Percentiles rank a stretch among this genome's conserved stretches.
phyloP scores from a whole-genome alignment of 2,888 invertebrate species.

The Cylloceria caligata region DNA sequence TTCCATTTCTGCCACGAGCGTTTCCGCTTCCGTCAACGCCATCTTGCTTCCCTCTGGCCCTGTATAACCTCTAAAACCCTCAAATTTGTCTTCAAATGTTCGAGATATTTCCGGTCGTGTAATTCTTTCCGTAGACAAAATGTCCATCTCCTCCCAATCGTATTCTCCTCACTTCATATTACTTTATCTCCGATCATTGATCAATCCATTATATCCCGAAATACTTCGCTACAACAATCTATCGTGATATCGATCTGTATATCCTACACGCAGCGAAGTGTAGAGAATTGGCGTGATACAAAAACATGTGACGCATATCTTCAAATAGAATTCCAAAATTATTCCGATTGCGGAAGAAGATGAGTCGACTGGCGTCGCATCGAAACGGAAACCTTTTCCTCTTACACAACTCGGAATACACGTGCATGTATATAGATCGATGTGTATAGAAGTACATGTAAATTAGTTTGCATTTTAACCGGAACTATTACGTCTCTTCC shows the following conservation, averaged over 20 bases:
- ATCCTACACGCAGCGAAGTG: not conserved
- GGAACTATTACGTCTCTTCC: slow-evolving; percentile 1
- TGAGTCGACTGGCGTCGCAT: slow-evolving; percentile 15
- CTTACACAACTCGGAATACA: not conserved
- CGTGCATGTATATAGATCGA: not conserved
- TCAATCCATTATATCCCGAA: no score
- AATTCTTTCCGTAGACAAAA: no score
- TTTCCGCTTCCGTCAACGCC: no score
- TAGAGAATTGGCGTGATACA: not conserved
- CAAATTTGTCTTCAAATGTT: no score
- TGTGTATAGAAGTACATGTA: not conserved
- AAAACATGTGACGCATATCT: slow-evolving; percentile 24
- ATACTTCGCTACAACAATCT: no score
- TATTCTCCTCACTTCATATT: no score
- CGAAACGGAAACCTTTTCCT: not conserved
- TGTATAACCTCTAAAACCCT: no score
- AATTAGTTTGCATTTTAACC: slow-evolving; percentile 37
- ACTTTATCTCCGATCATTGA: no score
- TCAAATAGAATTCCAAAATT: slow-evolving; percentile 25
- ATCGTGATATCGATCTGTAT: not conserved
- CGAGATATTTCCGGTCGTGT: no score
- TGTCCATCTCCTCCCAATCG: no score
- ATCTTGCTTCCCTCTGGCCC: no score
- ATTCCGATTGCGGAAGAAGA: slow-evolving; percentile 29
- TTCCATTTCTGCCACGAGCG: no score